Percentiles rank a stretch among this genome's conserved stretches.
Evolutionary conservation across 2,113 vertebrate species (phyloP).

Genomic region (Alethe castanea): DNA sequence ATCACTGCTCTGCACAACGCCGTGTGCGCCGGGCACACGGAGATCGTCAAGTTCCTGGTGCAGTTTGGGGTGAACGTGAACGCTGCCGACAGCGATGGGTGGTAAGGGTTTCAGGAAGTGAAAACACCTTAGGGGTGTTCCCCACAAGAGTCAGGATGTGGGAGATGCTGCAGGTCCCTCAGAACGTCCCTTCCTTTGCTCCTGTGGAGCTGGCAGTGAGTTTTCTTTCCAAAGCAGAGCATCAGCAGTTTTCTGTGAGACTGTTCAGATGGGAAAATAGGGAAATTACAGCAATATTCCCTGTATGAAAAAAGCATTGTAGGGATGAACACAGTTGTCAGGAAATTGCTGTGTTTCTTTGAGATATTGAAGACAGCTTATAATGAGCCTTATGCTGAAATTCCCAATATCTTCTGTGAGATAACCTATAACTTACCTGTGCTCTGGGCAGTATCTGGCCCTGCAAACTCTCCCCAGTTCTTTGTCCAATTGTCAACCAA

Average conservation of each 20-base stretch:
- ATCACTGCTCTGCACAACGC: conserved; percentile 97
- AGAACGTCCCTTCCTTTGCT: not conserved
- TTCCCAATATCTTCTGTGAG: not conserved
- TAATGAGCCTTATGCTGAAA: not conserved
- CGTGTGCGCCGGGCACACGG: conserved; percentile 94
- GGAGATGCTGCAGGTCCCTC: not conserved
- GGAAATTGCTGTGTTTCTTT: not conserved
- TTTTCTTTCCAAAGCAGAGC: not conserved
- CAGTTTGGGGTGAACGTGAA: conserved; percentile 98
- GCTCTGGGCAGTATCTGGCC: not conserved
- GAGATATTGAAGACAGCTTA: not conserved
- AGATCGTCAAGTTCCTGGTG: conserved; percentile 96
- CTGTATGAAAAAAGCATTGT: not conserved
- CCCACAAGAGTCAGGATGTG: not conserved
- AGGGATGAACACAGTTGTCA: not conserved
- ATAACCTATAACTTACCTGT: fast-evolving
- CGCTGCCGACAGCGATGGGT: conserved; percentile 95
- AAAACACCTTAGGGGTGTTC: not conserved
- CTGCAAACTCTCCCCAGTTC: not conserved
- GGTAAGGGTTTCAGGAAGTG: conserved; percentile 74
- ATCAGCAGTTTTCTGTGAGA: not conserved
- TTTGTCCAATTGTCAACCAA: not conserved
- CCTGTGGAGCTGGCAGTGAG: not conserved
- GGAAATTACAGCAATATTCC: not conserved
- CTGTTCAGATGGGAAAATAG: not conserved